Base-by-base conservation (phyloP, 2,888 invertebrate species). In the Andrena haemorrhoa region DNA sequence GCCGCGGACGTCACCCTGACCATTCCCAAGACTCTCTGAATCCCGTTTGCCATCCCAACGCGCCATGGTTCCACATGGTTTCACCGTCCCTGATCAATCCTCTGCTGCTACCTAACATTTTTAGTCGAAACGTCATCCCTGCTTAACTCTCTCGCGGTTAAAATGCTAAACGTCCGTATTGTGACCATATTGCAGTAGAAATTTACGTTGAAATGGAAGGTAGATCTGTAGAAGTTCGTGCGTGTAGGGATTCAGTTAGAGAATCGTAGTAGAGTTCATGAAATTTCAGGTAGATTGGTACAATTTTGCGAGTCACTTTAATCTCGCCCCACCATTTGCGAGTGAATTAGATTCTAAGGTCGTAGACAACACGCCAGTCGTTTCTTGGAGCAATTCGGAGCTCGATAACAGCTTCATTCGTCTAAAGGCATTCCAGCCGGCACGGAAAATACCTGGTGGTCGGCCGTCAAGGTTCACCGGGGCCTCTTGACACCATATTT, bases 1-100 rank as follows among this genome's bases (percentile, higher is more conserved):
- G 73, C 74, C 81, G 64, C 23, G n/a, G 2, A 72, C 71, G 73
- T 73, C 81, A 65, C 76, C 83, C 89, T 88, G 88, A 90, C 88
- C 90, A 79, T 80, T 69, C 89, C 35, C 89, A 87, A 90, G 51
- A 66, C 31, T 31, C 23, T 49, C 31, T 33, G 56, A 56, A 26
- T 23, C 23, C 26, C 10, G 23, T 20, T 2, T 56, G 23, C 10
- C 51, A 7, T 20, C 20, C n/a, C n/a, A 51, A 51, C 51, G 51
- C 51, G 51, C 20, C 8, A 51, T 51, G n/a, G 20, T 20, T 20
- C 5, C 41, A 41, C 12, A 41, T 41, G 12, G 12, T 0, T 3
- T 41, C 41, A 41, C 41, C 16, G 41, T 41, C 41, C 41, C 16
- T 41, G 41, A 16, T 41, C 41, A 41, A 41, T 16, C 5, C 41